phyloP scores from a whole-genome alignment of 2,113 vertebrate species.

The Poecile atricapillus region DNA sequence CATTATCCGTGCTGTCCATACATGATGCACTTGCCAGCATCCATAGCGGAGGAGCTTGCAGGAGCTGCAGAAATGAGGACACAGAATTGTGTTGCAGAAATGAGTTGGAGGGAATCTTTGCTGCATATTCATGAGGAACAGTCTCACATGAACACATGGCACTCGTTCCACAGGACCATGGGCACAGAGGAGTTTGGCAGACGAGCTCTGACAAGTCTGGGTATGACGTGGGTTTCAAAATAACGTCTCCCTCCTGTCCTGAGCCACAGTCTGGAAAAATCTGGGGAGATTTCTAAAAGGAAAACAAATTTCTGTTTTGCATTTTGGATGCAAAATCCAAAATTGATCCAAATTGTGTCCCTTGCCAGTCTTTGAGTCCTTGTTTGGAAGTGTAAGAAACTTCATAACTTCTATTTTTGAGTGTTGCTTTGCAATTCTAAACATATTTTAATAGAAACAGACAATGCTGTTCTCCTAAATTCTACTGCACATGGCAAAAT shows the following conservation, averaged over 20 bases:
- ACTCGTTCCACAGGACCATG: neutral
- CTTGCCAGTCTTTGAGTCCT: neutral
- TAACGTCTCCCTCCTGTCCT: neutral
- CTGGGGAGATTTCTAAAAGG: neutral
- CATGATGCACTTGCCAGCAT: neutral
- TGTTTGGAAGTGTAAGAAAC: neutral
- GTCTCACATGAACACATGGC: neutral
- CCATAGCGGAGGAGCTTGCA: neutral
- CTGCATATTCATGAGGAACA: neutral
- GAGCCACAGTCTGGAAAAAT: neutral
- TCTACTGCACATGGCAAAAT: neutral
- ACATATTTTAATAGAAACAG: neutral
- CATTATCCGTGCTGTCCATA: neutral
- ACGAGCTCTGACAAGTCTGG: neutral
- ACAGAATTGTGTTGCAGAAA: neutral
- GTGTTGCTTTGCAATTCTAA: neutral
- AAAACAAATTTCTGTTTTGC: neutral
- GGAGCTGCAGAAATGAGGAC: neutral
- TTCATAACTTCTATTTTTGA: neutral
- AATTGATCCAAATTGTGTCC: neutral
- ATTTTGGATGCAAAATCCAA: neutral
- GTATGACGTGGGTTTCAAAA: neutral
- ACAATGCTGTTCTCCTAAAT: neutral
- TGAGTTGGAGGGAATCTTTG: neutral
- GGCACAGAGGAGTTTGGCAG: slow-evolving; percentile 16